phyloP scores from a whole-genome alignment of 2,888 invertebrate genomes.

The Tribolium freemani region DNA sequence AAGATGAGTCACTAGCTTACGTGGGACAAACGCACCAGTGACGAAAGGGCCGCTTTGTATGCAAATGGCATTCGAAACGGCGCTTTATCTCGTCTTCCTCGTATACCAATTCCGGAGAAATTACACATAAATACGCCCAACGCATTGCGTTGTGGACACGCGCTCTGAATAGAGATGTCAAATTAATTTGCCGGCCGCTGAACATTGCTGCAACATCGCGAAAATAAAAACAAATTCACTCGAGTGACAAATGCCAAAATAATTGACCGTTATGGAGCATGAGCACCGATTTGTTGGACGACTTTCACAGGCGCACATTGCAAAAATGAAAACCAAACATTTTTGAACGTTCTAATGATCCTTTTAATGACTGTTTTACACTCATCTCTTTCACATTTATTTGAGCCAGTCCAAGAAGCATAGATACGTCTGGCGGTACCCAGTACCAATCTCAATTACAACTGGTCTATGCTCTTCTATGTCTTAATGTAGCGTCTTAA shows the following conservation, averaged over 20 bases:
- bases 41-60: conserved; percentile 51
- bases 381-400: no score
- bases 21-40: conserved; percentile 30
- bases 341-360: no score
- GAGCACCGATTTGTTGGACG: not conserved
- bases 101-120: conserved; percentile 38
- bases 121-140: conserved; percentile 25
- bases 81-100: conserved; percentile 53
- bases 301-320: no score
- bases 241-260: not conserved
- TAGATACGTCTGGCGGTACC: no score
- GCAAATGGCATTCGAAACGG: conserved; percentile 53
- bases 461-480: no score
- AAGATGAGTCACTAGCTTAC: conserved; percentile 40
- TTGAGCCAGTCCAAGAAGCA: no score
- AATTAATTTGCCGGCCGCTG: conserved; percentile 28
- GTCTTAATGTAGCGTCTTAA: no score
- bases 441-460: no score
- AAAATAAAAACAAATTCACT: not conserved
- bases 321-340: no score
- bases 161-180: conserved; percentile 30
- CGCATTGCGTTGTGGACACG: conserved; percentile 32
- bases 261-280: not conserved
- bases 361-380: no score
- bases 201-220: not conserved